Conservation (phyloP, 2,113 vertebrate genomes). For the Ovibos moschatus region DNA sequence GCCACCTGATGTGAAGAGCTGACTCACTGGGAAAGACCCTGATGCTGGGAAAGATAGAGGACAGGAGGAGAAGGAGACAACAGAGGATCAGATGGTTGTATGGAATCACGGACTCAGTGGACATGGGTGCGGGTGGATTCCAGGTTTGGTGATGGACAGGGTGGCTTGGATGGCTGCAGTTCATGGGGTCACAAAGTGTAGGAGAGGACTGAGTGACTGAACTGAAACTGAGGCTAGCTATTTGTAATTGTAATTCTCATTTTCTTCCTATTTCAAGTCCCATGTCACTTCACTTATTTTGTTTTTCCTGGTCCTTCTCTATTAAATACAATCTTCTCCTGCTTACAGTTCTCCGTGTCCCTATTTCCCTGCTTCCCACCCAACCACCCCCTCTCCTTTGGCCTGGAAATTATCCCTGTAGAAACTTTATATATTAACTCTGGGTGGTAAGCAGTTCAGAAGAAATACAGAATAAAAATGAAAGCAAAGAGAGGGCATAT, state of each 20-base stretch:
- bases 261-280: background rate
- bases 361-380: background rate
- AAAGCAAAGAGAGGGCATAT: background rate
- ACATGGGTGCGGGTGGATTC: fast-evolving
- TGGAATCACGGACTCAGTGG: fast-evolving
- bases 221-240: background rate
- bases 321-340: background rate
- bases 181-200: no score
- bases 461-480: background rate
- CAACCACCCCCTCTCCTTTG: background rate
- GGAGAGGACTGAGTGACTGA: no score
- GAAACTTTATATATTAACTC: background rate
- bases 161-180: no score
- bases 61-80: no score
- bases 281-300: background rate
- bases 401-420: background rate
- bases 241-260: background rate
- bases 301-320: background rate
- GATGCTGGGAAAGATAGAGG: no score
- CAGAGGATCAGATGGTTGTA: no score
- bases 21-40: no score
- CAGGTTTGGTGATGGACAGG: no score
- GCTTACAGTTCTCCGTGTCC: fast-evolving
- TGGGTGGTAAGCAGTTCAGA: background rate
- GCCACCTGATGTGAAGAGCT: no score